Conservation (phyloP, 2,797 vertebrate species). For the Avahi laniger region DNA sequence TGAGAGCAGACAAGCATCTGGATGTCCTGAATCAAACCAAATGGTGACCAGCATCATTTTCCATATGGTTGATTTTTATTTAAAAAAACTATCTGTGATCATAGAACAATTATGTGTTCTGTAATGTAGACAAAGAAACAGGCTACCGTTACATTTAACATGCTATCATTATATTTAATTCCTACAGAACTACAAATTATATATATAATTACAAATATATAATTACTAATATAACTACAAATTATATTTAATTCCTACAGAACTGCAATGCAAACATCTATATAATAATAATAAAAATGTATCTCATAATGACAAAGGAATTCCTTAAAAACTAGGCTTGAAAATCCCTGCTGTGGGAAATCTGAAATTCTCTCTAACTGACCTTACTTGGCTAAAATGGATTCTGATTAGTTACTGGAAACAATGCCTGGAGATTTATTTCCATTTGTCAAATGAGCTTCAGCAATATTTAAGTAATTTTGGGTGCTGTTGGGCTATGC, state of each 20-base stretch:
- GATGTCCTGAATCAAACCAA: neutral
- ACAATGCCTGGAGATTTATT: conserved; percentile 1
- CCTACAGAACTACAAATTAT: neutral
- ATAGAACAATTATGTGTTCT: neutral
- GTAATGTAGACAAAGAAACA: neutral
- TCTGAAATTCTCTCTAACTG: conserved; percentile 18
- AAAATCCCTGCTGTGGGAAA: neutral
- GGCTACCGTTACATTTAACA: neutral
- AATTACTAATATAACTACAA: too few species aligned
- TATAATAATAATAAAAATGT: conserved; percentile 5
- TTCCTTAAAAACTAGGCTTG: conserved; percentile 7
- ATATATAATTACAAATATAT: too few species aligned
- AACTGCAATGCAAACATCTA: neutral
- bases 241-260: neutral
- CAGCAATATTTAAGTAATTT: neutral
- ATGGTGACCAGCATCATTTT: neutral
- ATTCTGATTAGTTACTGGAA: conserved; percentile 4
- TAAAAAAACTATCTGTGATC: neutral
- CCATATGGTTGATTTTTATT: neutral
- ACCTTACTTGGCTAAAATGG: neutral
- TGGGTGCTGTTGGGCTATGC: neutral
- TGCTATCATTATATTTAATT: neutral
- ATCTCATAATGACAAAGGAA: neutral
- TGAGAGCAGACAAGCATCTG: neutral
- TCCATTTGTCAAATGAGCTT: neutral